Percentiles rank a stretch among this genome's conserved stretches.
These are phyloP conservation scores for Linnaemya tessellans DNA, from an alignment of 2,888 invertebrate species.

Conservation along the genomic window DNA sequence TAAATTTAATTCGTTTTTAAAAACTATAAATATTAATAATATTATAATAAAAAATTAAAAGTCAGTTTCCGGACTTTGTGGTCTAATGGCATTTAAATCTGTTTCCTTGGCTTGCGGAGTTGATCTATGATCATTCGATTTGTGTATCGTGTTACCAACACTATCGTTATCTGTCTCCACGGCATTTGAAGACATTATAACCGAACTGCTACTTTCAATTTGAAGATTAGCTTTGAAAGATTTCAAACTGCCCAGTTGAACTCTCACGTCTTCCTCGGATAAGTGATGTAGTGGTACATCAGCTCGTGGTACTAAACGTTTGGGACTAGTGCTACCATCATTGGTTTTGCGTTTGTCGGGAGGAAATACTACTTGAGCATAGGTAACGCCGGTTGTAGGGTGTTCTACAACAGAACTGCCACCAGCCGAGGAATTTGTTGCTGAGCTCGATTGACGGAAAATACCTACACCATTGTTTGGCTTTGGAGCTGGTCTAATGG, in stretches of 20 bases:
- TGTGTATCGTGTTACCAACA: constrained; percentile 14
- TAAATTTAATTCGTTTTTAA: background rate
- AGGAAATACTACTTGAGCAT: constrained; percentile 81
- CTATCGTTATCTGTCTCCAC: constrained; percentile 67
- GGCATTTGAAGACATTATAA: background rate
- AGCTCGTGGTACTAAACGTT: constrained; percentile 79
- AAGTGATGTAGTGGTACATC: constrained; percentile 81
- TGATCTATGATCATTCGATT: background rate
- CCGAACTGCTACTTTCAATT: constrained; percentile 58
- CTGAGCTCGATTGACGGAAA: constrained; percentile 79
- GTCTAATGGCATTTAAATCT: constrained; percentile 74
- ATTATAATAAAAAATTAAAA: constrained; percentile 76
- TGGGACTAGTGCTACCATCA: constrained; percentile 78
- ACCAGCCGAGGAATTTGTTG: constrained; percentile 78
- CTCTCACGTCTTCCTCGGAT: constrained; percentile 80
- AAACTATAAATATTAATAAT: background rate
- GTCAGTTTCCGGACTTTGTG: constrained; percentile 82
- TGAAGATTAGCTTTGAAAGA: constrained; percentile 77
- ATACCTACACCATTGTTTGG: constrained; percentile 73
- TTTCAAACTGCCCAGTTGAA: constrained; percentile 79
- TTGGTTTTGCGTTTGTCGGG: constrained; percentile 77
- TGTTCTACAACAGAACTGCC: constrained; percentile 76
- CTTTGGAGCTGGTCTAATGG: constrained; percentile 33
- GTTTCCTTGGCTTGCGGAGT: constrained; percentile 29
- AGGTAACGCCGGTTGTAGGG: constrained; percentile 77